Evolutionary conservation across 2,888 invertebrate species (phyloP).

Genomic region (Argyresthia albistria): DNA sequence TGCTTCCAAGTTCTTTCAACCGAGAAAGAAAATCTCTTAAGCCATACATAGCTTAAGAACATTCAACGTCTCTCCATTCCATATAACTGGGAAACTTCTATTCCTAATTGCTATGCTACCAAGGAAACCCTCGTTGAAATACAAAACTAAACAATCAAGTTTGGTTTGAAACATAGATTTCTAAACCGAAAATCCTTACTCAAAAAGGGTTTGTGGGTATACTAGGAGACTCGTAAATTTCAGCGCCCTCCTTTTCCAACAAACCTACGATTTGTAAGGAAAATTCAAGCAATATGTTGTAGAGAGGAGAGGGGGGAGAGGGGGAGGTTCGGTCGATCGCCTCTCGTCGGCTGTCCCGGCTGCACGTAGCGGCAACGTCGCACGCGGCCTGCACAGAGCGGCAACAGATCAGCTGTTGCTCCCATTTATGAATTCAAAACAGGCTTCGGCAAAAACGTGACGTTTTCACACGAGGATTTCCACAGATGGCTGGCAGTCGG

Average conservation of each 20-base stretch:
- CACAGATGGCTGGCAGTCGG: no score
- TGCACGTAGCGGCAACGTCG: slow-evolving; percentile 44
- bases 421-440: slow-evolving; percentile 57
- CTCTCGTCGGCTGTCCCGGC: slow-evolving; percentile 20
- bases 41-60: background rate
- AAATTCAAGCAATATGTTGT: background rate
- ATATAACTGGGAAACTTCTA: no score
- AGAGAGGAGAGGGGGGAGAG: slow-evolving; percentile 31
- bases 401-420: slow-evolving; percentile 52
- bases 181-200: background rate
- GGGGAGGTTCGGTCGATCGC: slow-evolving; percentile 57
- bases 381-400: slow-evolving; percentile 18
- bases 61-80: no score
- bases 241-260: background rate
- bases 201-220: background rate
- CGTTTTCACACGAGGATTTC: slow-evolving; percentile 11
- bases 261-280: background rate
- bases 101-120: no score
- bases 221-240: background rate
- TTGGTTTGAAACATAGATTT: no score
- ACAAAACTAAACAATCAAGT: no score
- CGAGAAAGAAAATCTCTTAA: background rate
- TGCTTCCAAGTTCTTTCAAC: background rate
- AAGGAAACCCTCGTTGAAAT: no score
- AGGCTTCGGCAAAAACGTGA: slow-evolving; percentile 49